Percentiles rank a stretch among this genome's conserved stretches.
Evolutionary conservation across 2,888 invertebrate genomes (phyloP).

Genomic region (Steromphala cineraria): DNA sequence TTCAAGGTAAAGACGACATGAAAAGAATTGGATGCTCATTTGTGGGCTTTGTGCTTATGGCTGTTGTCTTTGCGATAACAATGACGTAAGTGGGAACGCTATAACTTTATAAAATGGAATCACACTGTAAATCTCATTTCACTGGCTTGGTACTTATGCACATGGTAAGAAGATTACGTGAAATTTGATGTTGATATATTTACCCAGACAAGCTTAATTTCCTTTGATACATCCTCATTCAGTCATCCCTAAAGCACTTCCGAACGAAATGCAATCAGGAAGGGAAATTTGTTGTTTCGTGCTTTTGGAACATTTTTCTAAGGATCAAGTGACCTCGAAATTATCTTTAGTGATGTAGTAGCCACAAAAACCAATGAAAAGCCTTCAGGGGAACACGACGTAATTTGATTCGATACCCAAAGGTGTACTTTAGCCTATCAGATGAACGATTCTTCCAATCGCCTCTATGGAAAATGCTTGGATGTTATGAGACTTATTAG

Average conservation of each 20-base stretch:
- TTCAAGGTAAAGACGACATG: constrained; percentile 63
- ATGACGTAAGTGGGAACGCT: constrained; percentile 27
- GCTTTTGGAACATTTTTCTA: too few species aligned
- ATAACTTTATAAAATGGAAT: too few species aligned
- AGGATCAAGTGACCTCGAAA: too few species aligned
- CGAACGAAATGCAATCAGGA: too few species aligned
- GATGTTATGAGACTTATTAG: not conserved
- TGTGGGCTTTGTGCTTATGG: constrained; percentile 67
- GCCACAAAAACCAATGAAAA: not conserved
- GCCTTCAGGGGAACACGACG: not conserved
- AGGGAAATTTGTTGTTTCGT: too few species aligned
- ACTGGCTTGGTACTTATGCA: too few species aligned
- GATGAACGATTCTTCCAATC: not conserved
- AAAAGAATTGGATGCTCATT: constrained; percentile 66
- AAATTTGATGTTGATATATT: too few species aligned
- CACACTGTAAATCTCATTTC: too few species aligned
- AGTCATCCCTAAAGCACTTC: too few species aligned
- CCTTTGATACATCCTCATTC: too few species aligned
- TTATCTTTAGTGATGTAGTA: not conserved
- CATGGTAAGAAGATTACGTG: too few species aligned
- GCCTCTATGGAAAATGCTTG: not conserved
- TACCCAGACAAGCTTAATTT: too few species aligned
- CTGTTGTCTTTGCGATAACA: constrained; percentile 58
- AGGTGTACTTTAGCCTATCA: not conserved
- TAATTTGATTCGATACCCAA: not conserved